Conservation (phyloP, 2,797 vertebrate species). For the Pempheris klunzingeri region DNA sequence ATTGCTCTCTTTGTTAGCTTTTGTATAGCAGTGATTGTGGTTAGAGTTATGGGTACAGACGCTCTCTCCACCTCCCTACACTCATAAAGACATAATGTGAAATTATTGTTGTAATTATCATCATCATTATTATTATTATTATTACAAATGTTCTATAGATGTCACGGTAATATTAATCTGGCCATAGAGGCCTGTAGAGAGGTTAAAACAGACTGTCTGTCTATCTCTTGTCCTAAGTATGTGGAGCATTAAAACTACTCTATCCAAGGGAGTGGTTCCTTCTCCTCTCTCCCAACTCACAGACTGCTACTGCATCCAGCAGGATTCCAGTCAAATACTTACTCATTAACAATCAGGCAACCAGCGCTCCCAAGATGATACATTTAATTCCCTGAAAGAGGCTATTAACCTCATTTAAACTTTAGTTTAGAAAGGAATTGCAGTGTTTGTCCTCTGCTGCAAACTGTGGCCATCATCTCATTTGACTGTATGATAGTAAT, state of each 20-base stretch:
- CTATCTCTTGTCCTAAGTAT: background rate
- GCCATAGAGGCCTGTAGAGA: background rate
- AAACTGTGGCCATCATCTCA: conserved; percentile 2
- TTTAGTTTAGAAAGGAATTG: conserved; percentile 13
- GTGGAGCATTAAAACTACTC: background rate
- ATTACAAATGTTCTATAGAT: too few species aligned
- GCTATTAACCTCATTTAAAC: conserved; percentile 36
- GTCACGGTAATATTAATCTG: too few species aligned
- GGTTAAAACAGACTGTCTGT: background rate
- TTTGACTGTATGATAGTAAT: conserved; percentile 8
- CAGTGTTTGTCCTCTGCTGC: background rate
- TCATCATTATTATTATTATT: too few species aligned
- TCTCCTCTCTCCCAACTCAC: background rate
- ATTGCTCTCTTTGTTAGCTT: too few species aligned
- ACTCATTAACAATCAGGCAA: conserved; percentile 25
- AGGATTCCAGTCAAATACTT: conserved; percentile 7
- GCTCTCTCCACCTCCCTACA: too few species aligned
- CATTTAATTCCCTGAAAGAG: conserved; percentile 32
- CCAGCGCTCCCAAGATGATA: conserved; percentile 6
- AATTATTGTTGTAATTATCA: too few species aligned
- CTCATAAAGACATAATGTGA: too few species aligned
- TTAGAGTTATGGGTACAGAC: too few species aligned
- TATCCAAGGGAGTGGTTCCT: background rate
- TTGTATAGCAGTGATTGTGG: too few species aligned
- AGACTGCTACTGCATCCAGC: background rate